These are phyloP conservation scores for Propsilocerus akamusi DNA, from an alignment of 1,140 invertebrate species.

Conservation along the genomic window DNA sequence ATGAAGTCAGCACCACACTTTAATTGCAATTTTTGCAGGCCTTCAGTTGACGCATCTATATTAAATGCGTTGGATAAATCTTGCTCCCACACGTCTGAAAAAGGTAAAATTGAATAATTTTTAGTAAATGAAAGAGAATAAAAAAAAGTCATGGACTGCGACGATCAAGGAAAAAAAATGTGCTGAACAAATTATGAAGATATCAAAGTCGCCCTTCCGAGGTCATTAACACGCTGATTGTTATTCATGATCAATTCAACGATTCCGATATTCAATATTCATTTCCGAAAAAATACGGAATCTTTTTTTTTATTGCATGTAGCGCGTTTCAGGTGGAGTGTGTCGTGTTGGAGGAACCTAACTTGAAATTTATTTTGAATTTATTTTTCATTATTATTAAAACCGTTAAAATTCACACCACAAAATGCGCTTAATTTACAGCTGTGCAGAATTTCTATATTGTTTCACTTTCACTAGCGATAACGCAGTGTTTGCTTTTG, in stretches of 20 bases:
- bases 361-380: too few relatives aligned
- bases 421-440: too few relatives aligned
- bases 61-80: constrained; percentile 31
- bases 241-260: background rate
- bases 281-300: background rate
- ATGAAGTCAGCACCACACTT: constrained; percentile 33
- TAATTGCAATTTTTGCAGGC: constrained; percentile 30
- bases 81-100: constrained; percentile 29
- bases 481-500: too few relatives aligned
- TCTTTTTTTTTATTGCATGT: too few relatives aligned
- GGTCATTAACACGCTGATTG: background rate
- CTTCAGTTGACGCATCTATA: constrained; percentile 32
- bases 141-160: background rate
- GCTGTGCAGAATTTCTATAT: too few relatives aligned
- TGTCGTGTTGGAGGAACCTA: too few relatives aligned
- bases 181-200: background rate
- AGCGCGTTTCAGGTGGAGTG: too few relatives aligned
- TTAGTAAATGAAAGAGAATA: background rate
- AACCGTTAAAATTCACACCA: too few relatives aligned
- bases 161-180: background rate
- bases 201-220: background rate
- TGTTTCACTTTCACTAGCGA: too few relatives aligned
- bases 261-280: background rate
- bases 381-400: too few relatives aligned
- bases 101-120: constrained; percentile 4